Percentiles rank a stretch among this genome's conserved stretches.
Conservation (phyloP, 2,888 invertebrate genomes). For the Apodemia zela region DNA sequence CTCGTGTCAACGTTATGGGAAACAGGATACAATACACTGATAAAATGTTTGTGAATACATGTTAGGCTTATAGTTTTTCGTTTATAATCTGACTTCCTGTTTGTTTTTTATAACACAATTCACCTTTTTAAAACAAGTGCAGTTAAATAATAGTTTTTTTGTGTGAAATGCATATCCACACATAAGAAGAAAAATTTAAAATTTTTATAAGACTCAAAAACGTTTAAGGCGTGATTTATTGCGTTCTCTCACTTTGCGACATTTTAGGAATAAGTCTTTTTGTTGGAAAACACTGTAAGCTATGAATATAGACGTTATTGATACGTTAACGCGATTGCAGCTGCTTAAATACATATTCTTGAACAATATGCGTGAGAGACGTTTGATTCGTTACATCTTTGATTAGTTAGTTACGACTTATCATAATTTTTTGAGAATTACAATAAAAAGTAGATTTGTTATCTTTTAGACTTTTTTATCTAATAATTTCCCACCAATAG, state of each 20-base stretch:
- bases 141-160: neutral
- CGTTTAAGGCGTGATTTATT: neutral
- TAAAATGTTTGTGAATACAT: constrained; percentile 33
- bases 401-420: too few species aligned
- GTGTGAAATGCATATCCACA: neutral
- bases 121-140: neutral
- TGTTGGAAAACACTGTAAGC: neutral
- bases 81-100: constrained; percentile 37
- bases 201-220: neutral
- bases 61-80: constrained; percentile 34
- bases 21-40: constrained; percentile 42
- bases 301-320: neutral
- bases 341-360: neutral
- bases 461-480: neutral
- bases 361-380: neutral
- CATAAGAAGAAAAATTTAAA: neutral
- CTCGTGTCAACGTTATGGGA: constrained; percentile 25
- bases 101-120: constrained; percentile 22
- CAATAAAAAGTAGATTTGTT: too few species aligned
- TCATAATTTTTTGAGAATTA: too few species aligned
- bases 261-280: neutral
- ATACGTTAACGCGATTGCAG: neutral
- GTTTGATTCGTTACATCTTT: neutral
- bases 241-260: neutral
- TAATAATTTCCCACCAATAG: neutral